Evolutionary conservation across 2,113 vertebrate genomes (phyloP), one percentile per base, ranked within the genome.

Genomic region (Corythornis madagascariensis): DNA sequence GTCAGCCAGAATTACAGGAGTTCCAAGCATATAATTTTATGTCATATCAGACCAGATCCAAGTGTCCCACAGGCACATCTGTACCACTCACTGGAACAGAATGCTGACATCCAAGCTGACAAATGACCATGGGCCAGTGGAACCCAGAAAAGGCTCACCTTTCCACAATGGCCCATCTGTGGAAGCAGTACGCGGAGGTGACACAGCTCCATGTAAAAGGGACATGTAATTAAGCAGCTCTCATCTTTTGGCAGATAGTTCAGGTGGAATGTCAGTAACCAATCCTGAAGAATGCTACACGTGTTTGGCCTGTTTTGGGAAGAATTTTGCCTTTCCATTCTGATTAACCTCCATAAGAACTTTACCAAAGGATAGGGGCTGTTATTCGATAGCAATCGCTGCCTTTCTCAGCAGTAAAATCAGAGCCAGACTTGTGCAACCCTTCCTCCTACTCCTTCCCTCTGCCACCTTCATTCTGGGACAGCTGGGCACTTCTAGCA

Each of bases 211-310:
- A 6, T 4, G 8, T 5, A 29, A 20, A 12, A 71, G 45, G 64
- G 35, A 42, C 65, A 48, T 7, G n/a, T 9, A 4, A 25, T 9
- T 17, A 47, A 66, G 70, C 52, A 74, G 47, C 48, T 70, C 35
- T 13, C 31, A 1, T 48, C 26, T 24, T 65, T 13, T 6, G 31
- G 26, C 35, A 78, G 42, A 9, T 1, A 13, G 21, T 17, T 47
- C 64, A 42, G 16, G 21, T 50, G 42, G 73, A 75, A 83, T 7
- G 2, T 7, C 61, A 47, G 2, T 5, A 64, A 40, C 26, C 22
- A 42, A 0, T 28, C 29, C 20, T 22, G 35, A 61, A 35, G 3
- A 48, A n/a, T 1, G 25, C 40, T 60, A 31, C 29, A 47, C 0
- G 4, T 5, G 0, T 57, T 48, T 66, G 35, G 17, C 33, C n/a